phyloP scores from a whole-genome alignment of 2,113 vertebrate genomes.

The Ceuthmochares aereus region DNA sequence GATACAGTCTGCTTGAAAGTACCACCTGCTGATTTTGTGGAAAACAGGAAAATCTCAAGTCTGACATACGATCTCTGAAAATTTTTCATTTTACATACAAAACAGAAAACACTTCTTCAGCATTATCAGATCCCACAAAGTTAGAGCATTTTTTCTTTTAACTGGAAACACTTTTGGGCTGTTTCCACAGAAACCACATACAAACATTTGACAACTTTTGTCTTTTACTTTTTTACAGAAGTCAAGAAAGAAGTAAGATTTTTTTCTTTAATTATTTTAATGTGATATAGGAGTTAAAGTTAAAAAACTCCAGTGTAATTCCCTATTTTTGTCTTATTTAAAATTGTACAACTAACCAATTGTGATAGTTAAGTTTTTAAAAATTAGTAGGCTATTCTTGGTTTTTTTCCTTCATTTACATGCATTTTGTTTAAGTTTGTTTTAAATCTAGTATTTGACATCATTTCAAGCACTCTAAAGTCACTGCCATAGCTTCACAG shows the following conservation, averaged over 20 bases:
- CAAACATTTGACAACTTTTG: constrained; percentile 1
- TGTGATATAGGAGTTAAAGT: neutral
- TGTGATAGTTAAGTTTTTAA: no score
- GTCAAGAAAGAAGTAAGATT: neutral
- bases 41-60: constrained; percentile 14
- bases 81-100: neutral
- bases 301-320: neutral
- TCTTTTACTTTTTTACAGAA: neutral
- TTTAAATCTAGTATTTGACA: neutral
- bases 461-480: neutral
- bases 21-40: constrained; percentile 30
- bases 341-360: neutral
- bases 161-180: constrained; percentile 11
- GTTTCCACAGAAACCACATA: constrained; percentile 27
- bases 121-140: neutral
- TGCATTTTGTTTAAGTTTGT: neutral
- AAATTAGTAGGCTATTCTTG: neutral
- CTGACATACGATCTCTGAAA: neutral
- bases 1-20: neutral
- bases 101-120: neutral
- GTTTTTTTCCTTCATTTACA: neutral
- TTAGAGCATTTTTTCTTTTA: constrained; percentile 4
- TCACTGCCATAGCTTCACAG: neutral
- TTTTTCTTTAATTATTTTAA: neutral
- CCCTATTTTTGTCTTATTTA: neutral